Percentiles rank a stretch among this genome's conserved stretches.
Evolutionary conservation across 64 coral and sea anemone genomes (phyloP).

Genomic region (Orbicella faveolata): DNA sequence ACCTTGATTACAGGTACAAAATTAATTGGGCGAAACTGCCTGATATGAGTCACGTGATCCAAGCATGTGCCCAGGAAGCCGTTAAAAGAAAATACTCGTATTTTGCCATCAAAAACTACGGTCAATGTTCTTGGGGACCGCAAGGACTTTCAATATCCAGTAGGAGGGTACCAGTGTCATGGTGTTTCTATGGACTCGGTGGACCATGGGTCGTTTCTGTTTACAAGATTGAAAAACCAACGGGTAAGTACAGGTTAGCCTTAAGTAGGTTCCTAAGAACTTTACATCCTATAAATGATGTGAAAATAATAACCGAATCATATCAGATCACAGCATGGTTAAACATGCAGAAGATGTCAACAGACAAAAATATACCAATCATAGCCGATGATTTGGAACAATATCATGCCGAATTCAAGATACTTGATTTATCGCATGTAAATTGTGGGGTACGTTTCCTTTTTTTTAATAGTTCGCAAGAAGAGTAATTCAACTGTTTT

Average conservation of each 20-base stretch:
- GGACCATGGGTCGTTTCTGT: constrained; percentile 50
- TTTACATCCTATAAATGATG: too few species aligned
- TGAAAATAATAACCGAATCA: too few species aligned
- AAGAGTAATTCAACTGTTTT: too few species aligned
- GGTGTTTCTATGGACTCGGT: constrained; percentile 64
- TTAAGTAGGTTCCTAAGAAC: background rate
- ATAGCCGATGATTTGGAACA: too few species aligned
- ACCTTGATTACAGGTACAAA: constrained; percentile 62
- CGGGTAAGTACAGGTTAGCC: constrained; percentile 6
- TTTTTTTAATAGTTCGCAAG: too few species aligned
- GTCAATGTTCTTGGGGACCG: constrained; percentile 58
- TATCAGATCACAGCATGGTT: too few species aligned
- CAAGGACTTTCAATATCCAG: constrained; percentile 31
- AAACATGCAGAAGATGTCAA: background rate
- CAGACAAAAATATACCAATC: background rate
- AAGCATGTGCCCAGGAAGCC: constrained; percentile 52
- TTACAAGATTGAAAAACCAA: constrained; percentile 21
- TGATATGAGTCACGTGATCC: constrained; percentile 63
- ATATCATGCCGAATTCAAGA: too few species aligned
- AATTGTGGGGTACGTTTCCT: too few species aligned
- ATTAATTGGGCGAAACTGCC: constrained; percentile 67
- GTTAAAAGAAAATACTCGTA: constrained; percentile 40
- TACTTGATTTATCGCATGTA: too few species aligned
- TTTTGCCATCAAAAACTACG: constrained; percentile 78
- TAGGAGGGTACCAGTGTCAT: background rate